Evolutionary conservation across 2,797 vertebrate genomes (phyloP), one percentile per base, ranked within the genome.

Genomic region (Artibeus jamaicensis): DNA sequence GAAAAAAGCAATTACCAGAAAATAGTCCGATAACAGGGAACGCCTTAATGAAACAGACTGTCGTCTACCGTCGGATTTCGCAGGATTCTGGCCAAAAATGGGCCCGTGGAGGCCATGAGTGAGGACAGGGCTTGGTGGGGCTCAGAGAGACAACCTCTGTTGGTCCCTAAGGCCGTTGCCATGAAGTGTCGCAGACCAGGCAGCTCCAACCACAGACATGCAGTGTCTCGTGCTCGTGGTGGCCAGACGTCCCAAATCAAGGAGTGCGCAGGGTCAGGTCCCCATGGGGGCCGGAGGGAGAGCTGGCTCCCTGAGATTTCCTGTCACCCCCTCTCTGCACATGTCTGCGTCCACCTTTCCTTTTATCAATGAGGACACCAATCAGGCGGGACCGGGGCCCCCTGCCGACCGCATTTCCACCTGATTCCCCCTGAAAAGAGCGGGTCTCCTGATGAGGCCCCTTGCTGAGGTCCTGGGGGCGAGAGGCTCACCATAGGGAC

Each of bases 261-360:
- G 89, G 24, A 2, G 34, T n/a, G 14, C 22, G 22, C 29, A 34
- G 32, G 5, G 55, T 0, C 16, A 6, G 34, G n/a, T 37, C 22
- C 10, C 5, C 4, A 21, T 1, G 1, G 26, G 62, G 44, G 32
- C 5, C 0, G 9, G 37, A 57, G 70, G 44, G 6, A 39, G 26
- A 12, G 2, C 4, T 4, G 11, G 53, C 39, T 29, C 62, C 39
- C 53, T 1, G 26, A 7, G 70, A 14, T 55, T 21, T 32, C 29
- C 1, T 3, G 0, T 2, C 9, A 0, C 22, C 42, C 9, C 16
- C 73, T 37, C 34, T 62, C 12, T 9, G 0, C 0, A 2, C 4
- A 0, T 32, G 12, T 77, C 62, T 71, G 70, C 5, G 29, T 34
- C 62, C 19, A 21, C 10, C 42, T 8, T 19, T 2, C 53, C 39